Base-by-base conservation (phyloP, 1,140 invertebrate species). In the Lordiphosa stackelbergi region DNA sequence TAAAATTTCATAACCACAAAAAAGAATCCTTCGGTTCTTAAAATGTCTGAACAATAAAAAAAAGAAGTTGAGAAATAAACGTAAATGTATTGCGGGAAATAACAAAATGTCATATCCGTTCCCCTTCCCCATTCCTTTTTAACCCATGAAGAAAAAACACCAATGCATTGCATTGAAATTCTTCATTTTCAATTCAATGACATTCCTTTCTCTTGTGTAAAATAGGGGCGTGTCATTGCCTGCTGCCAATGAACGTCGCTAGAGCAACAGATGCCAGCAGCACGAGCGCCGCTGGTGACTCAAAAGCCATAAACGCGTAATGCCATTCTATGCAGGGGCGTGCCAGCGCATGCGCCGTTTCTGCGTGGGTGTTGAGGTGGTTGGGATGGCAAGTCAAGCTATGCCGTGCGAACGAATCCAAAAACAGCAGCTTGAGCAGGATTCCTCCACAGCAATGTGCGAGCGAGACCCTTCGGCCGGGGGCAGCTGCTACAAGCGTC, bases 171-270 rank as follows among this genome's bases (percentile, higher is more conserved):
- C 75, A 77, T 72, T 83, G 78, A 83, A 83, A 83, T 83, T 72
- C 77, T 73, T 84, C 73, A 83, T 83, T 71, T 83, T 41, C 77
- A 77, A 83, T 83, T 83, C 73, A 83, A 83, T 84, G 65, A 77
- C 69, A 83, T 83, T 83, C 72, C 77, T 22, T 77, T 66, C 72
- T 28, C 34, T 58, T 43, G 43, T 31, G 13, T 13, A 16, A 52
- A 37, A n/a, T 7, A 41, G 40, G 58, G 77, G 77, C 77, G 77
- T 83, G 77, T 53, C 65, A 47, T 46, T 40, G 22, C 35, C 34
- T 19, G 51, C 62, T 41, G 55, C 77, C 75, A 81, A 81, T 81
- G 59, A 64, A 66, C 58, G 68, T 31, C 28, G 45, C 60, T 46
- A 47, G 47, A 40, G 73, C 74, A 78, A 78, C 74, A 63, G 65